Evolutionary conservation across 30 jellyfish, hydroid and myxozoan species (phyloP), one percentile per base, ranked within the genome.

Genomic region (Cassiopea andromeda): DNA sequence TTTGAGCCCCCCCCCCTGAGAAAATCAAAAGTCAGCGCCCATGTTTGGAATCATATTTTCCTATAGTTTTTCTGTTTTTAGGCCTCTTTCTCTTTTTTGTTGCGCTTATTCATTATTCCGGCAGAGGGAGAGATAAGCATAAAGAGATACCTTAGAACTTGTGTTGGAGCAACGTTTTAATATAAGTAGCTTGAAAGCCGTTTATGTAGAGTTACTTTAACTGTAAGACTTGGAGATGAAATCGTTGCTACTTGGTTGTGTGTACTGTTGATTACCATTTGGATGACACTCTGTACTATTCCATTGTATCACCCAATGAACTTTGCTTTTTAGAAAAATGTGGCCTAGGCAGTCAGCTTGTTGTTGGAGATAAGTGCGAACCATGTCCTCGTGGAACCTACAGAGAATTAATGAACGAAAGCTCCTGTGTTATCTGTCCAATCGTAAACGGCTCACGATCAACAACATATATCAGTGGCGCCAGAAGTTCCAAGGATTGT

Each of bases 361-460:
- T 57, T 19, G 61, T 85, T 1, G 92, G 94, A 16, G 89, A 85
- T 38, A 61, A 72, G n/a, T 96, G 99, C 74, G 44, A 72, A 18
- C 91, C 77, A 46, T 96, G 99, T 70, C 89, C 87, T 2, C 76
- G 48, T 27, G 97, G 97, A 2, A 92, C 75, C 78, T 96, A 96
- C 97, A 82, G 97, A 48, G 92, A 84, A 72, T 50, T 81, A 16
- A 44, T 57, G 47, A 96, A 75, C 92, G 98, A 96, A 64, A 60
- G 97, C 18, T 91, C 48, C 73, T 96, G 99, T 73, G 64, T 64
- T 12, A 48, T 97, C 14, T 96, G 99, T 85, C 97, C 97, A 3
- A 83, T 64, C 13, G 69, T 91, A 7, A 54, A 69, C 27, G 91
- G 91, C 48, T 1, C 54, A 10, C 60, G 38, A 73, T 70, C 92